Base-by-base conservation (phyloP, 2,888 invertebrate species). In the Smittia sp. region DNA sequence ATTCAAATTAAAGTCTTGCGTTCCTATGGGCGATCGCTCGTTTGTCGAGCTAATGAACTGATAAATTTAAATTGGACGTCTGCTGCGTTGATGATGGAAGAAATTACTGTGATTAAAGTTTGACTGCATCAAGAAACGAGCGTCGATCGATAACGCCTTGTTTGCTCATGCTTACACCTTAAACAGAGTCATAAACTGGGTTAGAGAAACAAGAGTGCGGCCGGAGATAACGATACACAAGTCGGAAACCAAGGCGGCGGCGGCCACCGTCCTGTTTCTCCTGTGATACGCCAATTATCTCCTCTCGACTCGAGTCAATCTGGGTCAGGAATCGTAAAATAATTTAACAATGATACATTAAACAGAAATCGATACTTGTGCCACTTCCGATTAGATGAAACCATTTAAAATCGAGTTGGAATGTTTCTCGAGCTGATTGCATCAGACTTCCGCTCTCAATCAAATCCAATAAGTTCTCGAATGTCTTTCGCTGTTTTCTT, bases 61-160 rank as follows among this genome's bases (percentile, higher is more conserved):
- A 58, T 58, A 22, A 20, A 58, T 58, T 58, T 58, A 58, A 58
- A 58, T 58, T 58, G n/a, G 22, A 46, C 15, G 46, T 46, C 15
- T 46, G 15, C 6, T 46, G 46, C 15, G 46, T 13, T 11, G 11
- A 46, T 46, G 13, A 11, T 15, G 46, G 2, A 3, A 11, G 46
- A 22, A 58, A 58, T 22, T 9, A 58, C 22, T 20, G 22, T 15
- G 46, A 46, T 13, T 46, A 46, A 46, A 46, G 11, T n/a, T 58
- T 22, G 22, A 3, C n/a, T n/a, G 15, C 46, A 46, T 13, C 46
- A 11, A 46, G 46, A 46, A 46, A 11, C 15, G 3, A 46, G 11
- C 15, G 6, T 2, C 18, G 11, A 58, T 58, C 22, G 58, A 58
- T 58, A 18, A 58, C n/a, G 9, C n/a, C 58, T 58, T 58, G 58